These are phyloP conservation scores for Xestia sexstrigata DNA, from an alignment of 2,888 invertebrate species.

Conservation along the genomic window DNA sequence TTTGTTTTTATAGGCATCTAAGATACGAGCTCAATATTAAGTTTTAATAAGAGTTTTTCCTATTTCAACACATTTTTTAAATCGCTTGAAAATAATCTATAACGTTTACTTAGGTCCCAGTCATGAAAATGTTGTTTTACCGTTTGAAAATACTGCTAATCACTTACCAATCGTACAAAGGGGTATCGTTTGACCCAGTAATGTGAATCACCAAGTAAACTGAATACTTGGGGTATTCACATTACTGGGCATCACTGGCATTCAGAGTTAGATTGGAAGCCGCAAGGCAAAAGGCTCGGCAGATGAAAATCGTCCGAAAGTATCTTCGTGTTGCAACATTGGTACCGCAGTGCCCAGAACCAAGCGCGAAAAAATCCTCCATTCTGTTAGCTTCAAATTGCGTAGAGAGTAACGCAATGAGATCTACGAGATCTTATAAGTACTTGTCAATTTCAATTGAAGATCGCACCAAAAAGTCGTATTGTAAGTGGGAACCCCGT, in stretches of 20 bases:
- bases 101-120: too few relatives aligned
- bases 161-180: background rate
- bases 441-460: constrained; percentile 43
- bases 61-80: too few relatives aligned
- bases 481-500: constrained; percentile 58
- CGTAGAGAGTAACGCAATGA: constrained; percentile 7
- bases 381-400: background rate
- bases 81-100: too few relatives aligned
- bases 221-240: too few relatives aligned
- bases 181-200: background rate
- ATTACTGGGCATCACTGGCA: too few relatives aligned
- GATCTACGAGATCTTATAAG: constrained; percentile 5
- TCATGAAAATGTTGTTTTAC: too few relatives aligned
- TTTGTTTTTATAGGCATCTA: background rate
- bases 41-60: background rate
- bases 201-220: too few relatives aligned
- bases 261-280: background rate
- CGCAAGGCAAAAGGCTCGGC: too few relatives aligned
- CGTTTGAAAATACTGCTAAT: background rate
- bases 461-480: constrained; percentile 41
- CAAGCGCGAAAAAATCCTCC: background rate
- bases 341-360: background rate
- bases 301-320: too few relatives aligned
- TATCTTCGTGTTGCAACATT: too few relatives aligned
- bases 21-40: background rate